phyloP scores from a whole-genome alignment of 1,140 invertebrate genomes.

The Drosophila pachea region DNA sequence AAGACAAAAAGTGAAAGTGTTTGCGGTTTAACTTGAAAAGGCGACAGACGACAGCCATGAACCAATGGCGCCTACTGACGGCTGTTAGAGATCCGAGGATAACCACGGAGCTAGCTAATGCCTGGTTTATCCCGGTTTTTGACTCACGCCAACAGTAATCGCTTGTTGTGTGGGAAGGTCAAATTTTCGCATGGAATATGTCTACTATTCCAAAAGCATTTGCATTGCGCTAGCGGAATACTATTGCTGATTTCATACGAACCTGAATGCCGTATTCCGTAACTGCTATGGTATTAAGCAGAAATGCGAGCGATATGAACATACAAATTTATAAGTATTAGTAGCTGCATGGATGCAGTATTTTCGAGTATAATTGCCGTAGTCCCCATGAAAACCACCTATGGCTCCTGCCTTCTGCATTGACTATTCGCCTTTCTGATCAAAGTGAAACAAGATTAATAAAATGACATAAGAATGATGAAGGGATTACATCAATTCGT shows the following conservation, averaged over 20 bases:
- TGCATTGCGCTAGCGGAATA: too few relatives aligned
- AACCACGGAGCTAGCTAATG: not conserved
- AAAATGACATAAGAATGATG: conserved; percentile 32
- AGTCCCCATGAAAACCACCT: too few relatives aligned
- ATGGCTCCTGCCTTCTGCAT: too few relatives aligned
- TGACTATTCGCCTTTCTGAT: not conserved
- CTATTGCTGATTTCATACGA: too few relatives aligned
- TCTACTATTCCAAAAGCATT: too few relatives aligned
- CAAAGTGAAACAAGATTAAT: conserved; percentile 1
- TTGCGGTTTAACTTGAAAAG: conserved; percentile 52
- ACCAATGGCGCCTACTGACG: conserved; percentile 10
- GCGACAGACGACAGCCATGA: not conserved
- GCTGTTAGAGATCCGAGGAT: conserved; percentile 12
- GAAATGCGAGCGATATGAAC: not conserved
- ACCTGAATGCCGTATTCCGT: too few relatives aligned
- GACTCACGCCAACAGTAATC: not conserved
- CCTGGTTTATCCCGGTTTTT: conserved; percentile 14
- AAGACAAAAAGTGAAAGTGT: conserved; percentile 62
- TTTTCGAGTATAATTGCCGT: too few relatives aligned
- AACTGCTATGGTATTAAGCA: not conserved
- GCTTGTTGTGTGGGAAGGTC: not conserved
- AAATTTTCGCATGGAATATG: too few relatives aligned
- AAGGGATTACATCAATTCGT: conserved; percentile 19
- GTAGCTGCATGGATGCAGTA: too few relatives aligned
- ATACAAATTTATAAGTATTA: not conserved